Base-by-base conservation (phyloP, 1,140 invertebrate genomes). In the Solenopsis fugax region DNA sequence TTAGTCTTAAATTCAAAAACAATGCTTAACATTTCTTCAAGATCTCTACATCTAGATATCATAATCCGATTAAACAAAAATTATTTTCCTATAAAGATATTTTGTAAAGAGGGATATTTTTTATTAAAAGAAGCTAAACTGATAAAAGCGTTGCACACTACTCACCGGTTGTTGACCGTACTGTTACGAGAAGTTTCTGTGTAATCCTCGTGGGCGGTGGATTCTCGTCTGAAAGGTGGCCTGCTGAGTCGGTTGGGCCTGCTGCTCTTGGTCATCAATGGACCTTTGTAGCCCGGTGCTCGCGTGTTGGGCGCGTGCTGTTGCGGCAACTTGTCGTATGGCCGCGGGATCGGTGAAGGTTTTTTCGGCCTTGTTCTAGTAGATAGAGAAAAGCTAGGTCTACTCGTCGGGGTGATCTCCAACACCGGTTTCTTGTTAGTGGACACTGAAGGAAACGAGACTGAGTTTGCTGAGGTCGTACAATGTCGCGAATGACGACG, bases 221-320 rank as follows among this genome's bases (percentile, higher is more conserved):
- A 95, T 78, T 95, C 94, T 78, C 95, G 89, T 88, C 94, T 94
- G 76, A 92, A 95, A 0, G 94, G 94, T 56, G 95, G 94, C 60
- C 94, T 93, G 45, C 76, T 93, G 13, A 90, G 92, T 89, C 94
- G 94, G 0, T 89, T 88, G 0, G 93, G 92, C 29, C 94, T 92
- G 24, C 72, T 37, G 21, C 71, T 86, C 84, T 94, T 89, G 48
- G 73, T 10, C 48, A 94, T 13, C 56, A 94, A 56, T 1, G 94
- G 90, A 24, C 94, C 95, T 69, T 93, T 95, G 89, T 95, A 95
- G 4, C 95, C 95, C 7, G 94, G 95, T 9, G 94, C 95, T 85
- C 95, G 91, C 0, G 95, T 95, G 54, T 95, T 95, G 0, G 95
- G 95, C 13, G 95, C 95, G 65, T 95, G 95, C 58, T 95, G 95